These are phyloP conservation scores for Actinostola sp. DNA, from an alignment of 92 coral and sea anemone genomes.

Conservation along the genomic window DNA sequence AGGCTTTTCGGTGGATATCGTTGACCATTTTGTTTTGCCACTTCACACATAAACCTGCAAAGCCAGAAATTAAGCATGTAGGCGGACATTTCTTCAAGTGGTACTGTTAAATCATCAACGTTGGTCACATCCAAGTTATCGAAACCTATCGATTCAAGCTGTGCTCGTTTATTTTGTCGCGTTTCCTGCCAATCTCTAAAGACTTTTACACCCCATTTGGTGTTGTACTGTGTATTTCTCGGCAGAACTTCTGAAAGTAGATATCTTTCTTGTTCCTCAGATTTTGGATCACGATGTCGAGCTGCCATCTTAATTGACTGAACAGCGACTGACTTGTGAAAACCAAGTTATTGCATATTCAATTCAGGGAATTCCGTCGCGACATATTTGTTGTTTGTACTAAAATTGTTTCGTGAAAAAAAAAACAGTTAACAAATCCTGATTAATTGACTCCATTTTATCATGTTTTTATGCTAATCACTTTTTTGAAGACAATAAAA, in stretches of 20 bases:
- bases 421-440: too few relatives aligned
- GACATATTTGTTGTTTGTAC: too few relatives aligned
- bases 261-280: slow-evolving; percentile 4
- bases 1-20: slow-evolving; percentile 59
- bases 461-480: too few relatives aligned
- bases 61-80: slow-evolving; percentile 49
- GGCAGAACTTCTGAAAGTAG: slow-evolving; percentile 34
- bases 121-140: slow-evolving; percentile 17
- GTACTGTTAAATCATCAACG: slow-evolving; percentile 22
- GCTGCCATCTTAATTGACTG: slow-evolving; percentile 7
- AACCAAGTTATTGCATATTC: too few relatives aligned
- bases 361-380: too few relatives aligned
- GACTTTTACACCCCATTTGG: slow-evolving; percentile 62
- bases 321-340: too few relatives aligned
- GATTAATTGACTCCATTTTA: too few relatives aligned
- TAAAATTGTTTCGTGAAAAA: too few relatives aligned
- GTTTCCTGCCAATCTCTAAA: slow-evolving; percentile 50
- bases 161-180: slow-evolving; percentile 32
- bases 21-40: slow-evolving; percentile 54
- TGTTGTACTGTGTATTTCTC: slow-evolving; percentile 56
- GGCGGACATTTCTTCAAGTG: slow-evolving; percentile 45
- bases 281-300: slow-evolving; percentile 10
- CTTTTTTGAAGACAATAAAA: too few relatives aligned
- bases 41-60: slow-evolving; percentile 51
- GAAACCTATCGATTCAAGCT: slow-evolving; percentile 24